A percentile compares a stretch with the other conserved stretches of the same genome.
These are phyloP conservation scores for Cheiracanthium punctorium DNA, from an alignment of 2,888 invertebrate species.

Conservation along the genomic window DNA sequence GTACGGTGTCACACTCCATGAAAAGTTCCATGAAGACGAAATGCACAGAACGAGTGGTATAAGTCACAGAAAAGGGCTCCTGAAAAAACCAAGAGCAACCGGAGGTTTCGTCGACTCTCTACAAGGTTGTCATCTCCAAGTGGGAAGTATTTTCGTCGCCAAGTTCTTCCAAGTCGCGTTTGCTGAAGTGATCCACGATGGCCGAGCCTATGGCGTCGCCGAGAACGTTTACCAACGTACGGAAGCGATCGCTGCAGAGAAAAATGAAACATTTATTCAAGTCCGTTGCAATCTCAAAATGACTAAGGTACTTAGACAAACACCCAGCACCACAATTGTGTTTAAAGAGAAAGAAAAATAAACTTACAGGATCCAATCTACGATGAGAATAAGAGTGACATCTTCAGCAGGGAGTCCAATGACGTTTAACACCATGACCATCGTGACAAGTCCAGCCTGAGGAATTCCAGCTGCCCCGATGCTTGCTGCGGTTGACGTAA, in stretches of 20 bases:
- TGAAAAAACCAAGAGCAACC: no score
- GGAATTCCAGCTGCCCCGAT: conserved; percentile 98
- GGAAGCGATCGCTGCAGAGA: conserved; percentile 80
- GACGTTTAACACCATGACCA: conserved; percentile 96
- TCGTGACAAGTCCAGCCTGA: conserved; percentile 94
- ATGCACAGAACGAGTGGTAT: no score
- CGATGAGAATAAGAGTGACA: conserved; percentile 91
- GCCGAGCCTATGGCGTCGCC: conserved; percentile 96
- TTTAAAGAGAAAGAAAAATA: not conserved
- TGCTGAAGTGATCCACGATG: conserved; percentile 89
- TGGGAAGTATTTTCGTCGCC: not conserved
- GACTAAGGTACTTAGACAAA: no score
- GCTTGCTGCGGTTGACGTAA: conserved; percentile 96
- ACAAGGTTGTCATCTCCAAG: conserved; percentile 51
- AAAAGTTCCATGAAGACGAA: no score
- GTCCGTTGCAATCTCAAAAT: no score
- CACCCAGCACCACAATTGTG: no score
- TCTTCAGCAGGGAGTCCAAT: conserved; percentile 93
- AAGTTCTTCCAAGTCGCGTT: conserved; percentile 81
- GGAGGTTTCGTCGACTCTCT: not conserved
- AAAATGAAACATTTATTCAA: no score
- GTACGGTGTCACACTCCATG: no score
- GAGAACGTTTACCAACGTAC: conserved; percentile 88
- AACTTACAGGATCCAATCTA: conserved; percentile 93
- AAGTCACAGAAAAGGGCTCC: no score